Base-by-base conservation (phyloP, 2,888 invertebrate genomes). In the Adelognathus sp. region DNA sequence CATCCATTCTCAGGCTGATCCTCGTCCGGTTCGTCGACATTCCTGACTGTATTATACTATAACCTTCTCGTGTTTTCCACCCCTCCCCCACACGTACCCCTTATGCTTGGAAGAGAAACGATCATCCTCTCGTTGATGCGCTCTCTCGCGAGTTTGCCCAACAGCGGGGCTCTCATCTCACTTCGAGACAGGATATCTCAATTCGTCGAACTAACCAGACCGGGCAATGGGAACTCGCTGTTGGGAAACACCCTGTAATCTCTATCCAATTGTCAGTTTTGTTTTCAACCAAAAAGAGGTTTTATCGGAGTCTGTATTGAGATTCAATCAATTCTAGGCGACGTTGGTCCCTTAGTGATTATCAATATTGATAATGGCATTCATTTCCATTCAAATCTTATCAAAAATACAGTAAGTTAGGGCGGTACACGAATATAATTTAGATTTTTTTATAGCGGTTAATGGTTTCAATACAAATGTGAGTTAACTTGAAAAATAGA, bases 1-100 rank as follows among this genome's bases (percentile, higher is more conserved):
- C 66, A 41, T 76, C 63, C 71, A 72, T 72, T 72, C 76, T 60
- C 71, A 31, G 18, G 60, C 33, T 56, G 76, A 64, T 58, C 52
- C 76, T 61, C 76, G 71, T 76, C 76, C 71, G 76, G 76, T 72
- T 76, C 71, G 71, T 76, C 76, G 76, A 76, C 76, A 76, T 76
- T 76, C 76, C 71, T 76, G 66, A 66, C 76, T 76, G 76, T 67
- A 76, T 76, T 76, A 76, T 76, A 76, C 71, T 54, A 60, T 44
- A 76, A 66, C 52, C 52, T 64, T 63, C 60, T 67, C 54, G 31
- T 60, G 71, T 69, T 78, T 72, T 69, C 74, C 74, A 69, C 76
- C 74, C 79, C 69, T 67, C 61, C 52, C 74, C 52, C 60, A 14
- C n/a, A 16, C 36, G 21, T 44, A 16, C 11, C 29, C 61, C 33